These are phyloP conservation scores for Perizoma affinitatum DNA, from an alignment of 2,888 invertebrate species.

Conservation along the genomic window DNA sequence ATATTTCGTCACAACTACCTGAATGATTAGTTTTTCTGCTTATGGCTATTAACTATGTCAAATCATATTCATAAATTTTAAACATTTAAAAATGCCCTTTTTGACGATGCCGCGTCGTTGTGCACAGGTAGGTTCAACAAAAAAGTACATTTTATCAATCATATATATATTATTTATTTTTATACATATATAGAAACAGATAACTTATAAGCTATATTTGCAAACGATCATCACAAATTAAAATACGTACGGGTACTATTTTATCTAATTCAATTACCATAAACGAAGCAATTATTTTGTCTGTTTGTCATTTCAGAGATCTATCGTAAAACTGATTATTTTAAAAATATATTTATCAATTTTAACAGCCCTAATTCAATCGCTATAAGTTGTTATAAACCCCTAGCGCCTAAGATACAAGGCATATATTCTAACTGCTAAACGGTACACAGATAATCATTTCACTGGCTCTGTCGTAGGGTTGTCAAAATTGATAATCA, in stretches of 20 bases:
- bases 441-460: not conserved
- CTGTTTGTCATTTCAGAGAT: constrained; percentile 43
- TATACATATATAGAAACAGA: constrained; percentile 35
- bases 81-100: no score
- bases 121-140: no score
- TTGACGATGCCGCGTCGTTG: no score
- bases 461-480: not conserved
- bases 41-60: no score
- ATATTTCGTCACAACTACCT: no score
- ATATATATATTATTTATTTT: constrained; percentile 13
- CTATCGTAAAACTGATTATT: constrained; percentile 29
- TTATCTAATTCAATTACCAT: constrained; percentile 25
- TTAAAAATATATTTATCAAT: constrained; percentile 14
- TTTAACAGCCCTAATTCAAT: constrained; percentile 5
- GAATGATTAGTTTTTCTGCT: no score
- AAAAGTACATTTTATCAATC: not conserved
- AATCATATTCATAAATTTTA: no score
- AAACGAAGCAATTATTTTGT: constrained; percentile 23
- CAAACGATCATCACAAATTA: constrained; percentile 48
- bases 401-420: not conserved
- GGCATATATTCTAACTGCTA: not conserved
- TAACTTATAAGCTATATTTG: constrained; percentile 55
- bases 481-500: constrained; percentile 1
- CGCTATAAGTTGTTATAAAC: not conserved
- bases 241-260: constrained; percentile 52